Conservation (phyloP, 1,140 invertebrate genomes). For the Drosophila willistoni region DNA sequence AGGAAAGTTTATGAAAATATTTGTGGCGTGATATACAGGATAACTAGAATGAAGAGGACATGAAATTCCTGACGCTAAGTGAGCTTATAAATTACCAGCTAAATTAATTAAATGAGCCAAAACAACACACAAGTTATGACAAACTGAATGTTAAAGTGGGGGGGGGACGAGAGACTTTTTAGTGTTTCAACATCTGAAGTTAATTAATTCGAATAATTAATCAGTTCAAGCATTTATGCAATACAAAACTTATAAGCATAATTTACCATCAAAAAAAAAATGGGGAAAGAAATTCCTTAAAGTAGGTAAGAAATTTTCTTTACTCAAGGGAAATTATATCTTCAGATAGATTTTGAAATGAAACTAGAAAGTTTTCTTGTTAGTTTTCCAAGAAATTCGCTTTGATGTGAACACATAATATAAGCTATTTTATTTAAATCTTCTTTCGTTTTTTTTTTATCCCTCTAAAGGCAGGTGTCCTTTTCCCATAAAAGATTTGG, state of each 20-base stretch:
- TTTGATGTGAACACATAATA: no score
- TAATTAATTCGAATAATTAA: constrained; percentile 2
- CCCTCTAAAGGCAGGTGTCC: background rate
- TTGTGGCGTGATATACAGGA: constrained; percentile 19
- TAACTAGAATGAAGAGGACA: background rate
- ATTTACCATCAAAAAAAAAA: background rate
- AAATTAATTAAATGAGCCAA: constrained; percentile 46
- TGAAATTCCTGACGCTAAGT: constrained; percentile 28
- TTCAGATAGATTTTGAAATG: no score
- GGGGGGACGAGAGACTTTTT: constrained; percentile 6
- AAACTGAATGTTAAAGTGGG: constrained; percentile 21
- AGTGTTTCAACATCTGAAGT: background rate
- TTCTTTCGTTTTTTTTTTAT: background rate
- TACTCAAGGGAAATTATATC: no score
- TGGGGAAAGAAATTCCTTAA: no score
- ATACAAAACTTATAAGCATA: background rate
- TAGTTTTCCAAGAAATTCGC: background rate
- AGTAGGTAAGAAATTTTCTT: no score
- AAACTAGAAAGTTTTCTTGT: background rate
- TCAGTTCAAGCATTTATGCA: background rate
- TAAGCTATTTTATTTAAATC: no score
- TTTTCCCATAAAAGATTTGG: background rate
- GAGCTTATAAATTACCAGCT: constrained; percentile 49
- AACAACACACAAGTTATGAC: constrained; percentile 31
- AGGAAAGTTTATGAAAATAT: constrained; percentile 59